A percentile compares a stretch with the other conserved stretches of the same genome.
phyloP scores from a whole-genome alignment of 35 echinoderm and acorn worm genomes.

The Lytechinus variegatus region DNA sequence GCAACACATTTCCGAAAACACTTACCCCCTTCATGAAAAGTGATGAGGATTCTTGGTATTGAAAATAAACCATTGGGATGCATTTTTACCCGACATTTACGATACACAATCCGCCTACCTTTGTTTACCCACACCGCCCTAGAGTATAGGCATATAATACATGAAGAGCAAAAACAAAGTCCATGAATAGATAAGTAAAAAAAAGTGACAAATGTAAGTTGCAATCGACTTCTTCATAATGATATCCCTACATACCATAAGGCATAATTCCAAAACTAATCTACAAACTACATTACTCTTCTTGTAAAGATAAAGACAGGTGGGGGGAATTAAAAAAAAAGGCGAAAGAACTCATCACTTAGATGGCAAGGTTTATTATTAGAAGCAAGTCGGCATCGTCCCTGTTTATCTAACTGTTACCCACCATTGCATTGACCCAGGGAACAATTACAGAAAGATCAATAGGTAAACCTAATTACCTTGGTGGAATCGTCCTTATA shows the following conservation, averaged over 20 bases:
- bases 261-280: too few species aligned
- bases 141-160: neutral
- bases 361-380: neutral
- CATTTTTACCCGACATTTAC: neutral
- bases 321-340: neutral
- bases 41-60: neutral
- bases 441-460: neutral
- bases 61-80: neutral
- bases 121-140: neutral
- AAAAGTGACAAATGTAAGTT: neutral
- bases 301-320: too few species aligned
- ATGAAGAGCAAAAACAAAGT: neutral
- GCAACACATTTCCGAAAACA: neutral
- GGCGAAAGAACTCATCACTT: neutral
- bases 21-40: neutral
- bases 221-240: too few species aligned
- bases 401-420: slow-evolving; percentile 2
- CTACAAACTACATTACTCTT: too few species aligned
- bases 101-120: neutral
- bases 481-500: neutral
- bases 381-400: neutral
- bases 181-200: neutral
- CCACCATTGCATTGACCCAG: neutral
- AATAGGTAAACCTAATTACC: neutral
- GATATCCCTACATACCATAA: too few species aligned